Evolutionary conservation across 92 coral and sea anemone species (phyloP).

Genomic region (Paragorgia papillata): DNA sequence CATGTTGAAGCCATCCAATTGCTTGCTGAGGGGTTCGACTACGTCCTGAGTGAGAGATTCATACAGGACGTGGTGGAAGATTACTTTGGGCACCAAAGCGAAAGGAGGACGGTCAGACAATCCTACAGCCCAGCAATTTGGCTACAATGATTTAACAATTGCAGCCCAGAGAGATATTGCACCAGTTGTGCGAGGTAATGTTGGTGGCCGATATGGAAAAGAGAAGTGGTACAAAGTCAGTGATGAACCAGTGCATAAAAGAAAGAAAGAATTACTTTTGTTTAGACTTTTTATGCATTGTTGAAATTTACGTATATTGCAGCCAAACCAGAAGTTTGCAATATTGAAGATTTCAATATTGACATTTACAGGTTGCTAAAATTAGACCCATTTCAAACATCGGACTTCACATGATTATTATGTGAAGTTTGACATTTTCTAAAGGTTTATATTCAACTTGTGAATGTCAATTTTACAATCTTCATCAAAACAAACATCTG

Average conservation of each 20-base stretch:
- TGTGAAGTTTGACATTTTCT: no score
- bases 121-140: conserved; percentile 24
- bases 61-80: conserved; percentile 17
- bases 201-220: conserved; percentile 6
- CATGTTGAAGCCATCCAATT: conserved; percentile 7
- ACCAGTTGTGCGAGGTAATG: conserved; percentile 14
- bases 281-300: no score
- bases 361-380: no score
- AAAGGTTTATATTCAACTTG: no score
- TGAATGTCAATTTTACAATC: no score
- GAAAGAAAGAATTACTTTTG: not conserved
- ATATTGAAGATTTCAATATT: no score
- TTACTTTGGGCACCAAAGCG: conserved; percentile 14
- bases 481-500: no score
- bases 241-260: conserved; percentile 8
- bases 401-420: no score
- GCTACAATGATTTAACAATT: conserved; percentile 13
- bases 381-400: no score
- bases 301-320: no score
- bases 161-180: conserved; percentile 21
- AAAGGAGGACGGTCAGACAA: conserved; percentile 21
- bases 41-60: conserved; percentile 10
- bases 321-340: no score
- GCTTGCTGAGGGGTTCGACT: conserved; percentile 4
- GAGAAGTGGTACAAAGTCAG: not conserved